These are phyloP conservation scores for Hyaena hyaena DNA, from an alignment of 2,113 vertebrate genomes.

Conservation along the genomic window DNA sequence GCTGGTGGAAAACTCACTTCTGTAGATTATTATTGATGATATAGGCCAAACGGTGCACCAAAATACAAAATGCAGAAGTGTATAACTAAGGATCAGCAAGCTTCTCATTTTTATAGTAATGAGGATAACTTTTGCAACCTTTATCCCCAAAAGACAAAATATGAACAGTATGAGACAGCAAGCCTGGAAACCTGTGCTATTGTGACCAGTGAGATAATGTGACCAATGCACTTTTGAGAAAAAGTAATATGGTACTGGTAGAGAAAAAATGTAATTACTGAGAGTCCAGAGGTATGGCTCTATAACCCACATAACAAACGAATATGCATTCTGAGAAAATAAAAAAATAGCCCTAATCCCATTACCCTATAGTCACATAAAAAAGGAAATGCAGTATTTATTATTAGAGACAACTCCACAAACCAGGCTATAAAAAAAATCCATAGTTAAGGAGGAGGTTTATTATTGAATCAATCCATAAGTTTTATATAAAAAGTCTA, in stretches of 20 bases:
- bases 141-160: background rate
- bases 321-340: background rate
- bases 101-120: background rate
- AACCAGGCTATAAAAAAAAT: background rate
- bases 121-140: background rate
- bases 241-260: background rate
- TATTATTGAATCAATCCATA: background rate
- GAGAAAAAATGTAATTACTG: background rate
- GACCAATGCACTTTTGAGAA: background rate
- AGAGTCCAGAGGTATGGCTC: background rate
- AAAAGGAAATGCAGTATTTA: background rate
- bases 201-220: background rate
- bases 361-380: background rate
- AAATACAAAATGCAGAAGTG: background rate
- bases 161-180: background rate
- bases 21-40: background rate
- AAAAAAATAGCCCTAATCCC: background rate
- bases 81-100: background rate
- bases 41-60: background rate
- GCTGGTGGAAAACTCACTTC: background rate
- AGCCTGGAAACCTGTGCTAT: background rate
- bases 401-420: background rate
- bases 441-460: background rate
- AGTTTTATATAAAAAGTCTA: background rate
- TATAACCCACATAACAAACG: background rate